Evolutionary conservation across 2,888 invertebrate species (phyloP).

Genomic region (Serrognathus titanus): DNA sequence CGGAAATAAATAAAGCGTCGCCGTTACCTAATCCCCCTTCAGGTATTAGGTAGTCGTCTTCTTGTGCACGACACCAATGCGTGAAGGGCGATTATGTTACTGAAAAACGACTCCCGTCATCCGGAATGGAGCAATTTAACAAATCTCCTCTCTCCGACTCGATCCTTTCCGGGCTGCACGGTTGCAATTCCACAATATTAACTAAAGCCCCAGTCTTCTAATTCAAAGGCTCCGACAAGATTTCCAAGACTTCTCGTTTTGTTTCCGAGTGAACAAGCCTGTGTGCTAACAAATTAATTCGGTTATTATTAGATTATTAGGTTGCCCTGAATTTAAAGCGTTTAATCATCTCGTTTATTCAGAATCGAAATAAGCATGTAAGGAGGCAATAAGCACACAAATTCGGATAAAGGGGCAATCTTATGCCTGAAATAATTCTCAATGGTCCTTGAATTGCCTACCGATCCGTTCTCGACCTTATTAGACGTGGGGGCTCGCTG

Average conservation of each 20-base stretch:
- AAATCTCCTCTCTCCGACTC: neutral
- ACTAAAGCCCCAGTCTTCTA: neutral
- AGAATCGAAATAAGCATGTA: conserved; percentile 8
- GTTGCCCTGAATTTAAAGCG: neutral
- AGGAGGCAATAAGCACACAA: conserved; percentile 21
- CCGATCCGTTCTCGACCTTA: conserved; percentile 29
- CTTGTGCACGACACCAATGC: neutral
- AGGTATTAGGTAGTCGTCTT: no score
- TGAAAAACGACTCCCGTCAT: neutral
- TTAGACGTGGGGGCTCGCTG: conserved; percentile 22
- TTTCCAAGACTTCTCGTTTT: no score
- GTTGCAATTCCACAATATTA: conserved; percentile 2
- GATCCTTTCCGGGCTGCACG: neutral
- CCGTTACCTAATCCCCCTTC: no score
- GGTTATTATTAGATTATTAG: no score
- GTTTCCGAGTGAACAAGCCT: no score
- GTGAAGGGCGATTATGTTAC: neutral
- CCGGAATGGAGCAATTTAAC: neutral
- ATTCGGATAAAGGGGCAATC: conserved; percentile 25
- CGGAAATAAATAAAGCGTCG: no score
- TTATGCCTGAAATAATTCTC: conserved; percentile 29
- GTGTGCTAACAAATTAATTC: no score
- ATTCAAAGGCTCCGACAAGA: no score
- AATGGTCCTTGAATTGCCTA: conserved; percentile 24
- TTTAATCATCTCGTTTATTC: neutral